phyloP scores from a whole-genome alignment of 1,140 invertebrate species.

The Lycorma delicatula region DNA sequence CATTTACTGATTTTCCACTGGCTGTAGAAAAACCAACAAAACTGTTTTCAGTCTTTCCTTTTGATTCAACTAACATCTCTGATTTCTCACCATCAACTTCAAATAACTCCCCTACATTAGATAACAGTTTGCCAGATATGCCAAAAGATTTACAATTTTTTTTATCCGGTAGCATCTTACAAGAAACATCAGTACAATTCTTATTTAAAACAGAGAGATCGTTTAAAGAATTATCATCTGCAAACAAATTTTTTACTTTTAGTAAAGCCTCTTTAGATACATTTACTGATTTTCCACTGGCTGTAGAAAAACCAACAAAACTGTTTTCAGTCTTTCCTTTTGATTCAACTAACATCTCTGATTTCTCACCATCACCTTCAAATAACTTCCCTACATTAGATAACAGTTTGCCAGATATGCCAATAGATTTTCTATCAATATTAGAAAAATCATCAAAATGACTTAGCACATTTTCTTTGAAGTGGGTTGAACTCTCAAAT shows the following conservation, averaged over 20 bases:
- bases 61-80: too few species aligned
- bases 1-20: neutral
- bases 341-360: too few species aligned
- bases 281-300: neutral
- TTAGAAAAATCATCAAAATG: neutral
- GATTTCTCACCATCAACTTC: too few species aligned
- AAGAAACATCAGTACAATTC: too few species aligned
- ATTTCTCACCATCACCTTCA: too few species aligned
- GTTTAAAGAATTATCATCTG: neutral
- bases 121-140: too few species aligned
- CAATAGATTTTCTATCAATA: neutral
- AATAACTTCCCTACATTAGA: too few species aligned
- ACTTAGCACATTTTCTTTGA: neutral
- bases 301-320: neutral
- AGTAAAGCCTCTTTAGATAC: neutral
- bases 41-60: neutral
- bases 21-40: neutral
- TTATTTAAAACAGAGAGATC: too few species aligned
- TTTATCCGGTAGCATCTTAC: too few species aligned
- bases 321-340: neutral
- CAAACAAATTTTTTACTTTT: neutral
- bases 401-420: too few species aligned
- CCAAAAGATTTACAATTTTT: neutral
- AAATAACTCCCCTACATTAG: too few species aligned
- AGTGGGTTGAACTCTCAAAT: too few species aligned